phyloP scores from a whole-genome alignment of 2,888 invertebrate genomes.

The Chrysomela aeneicollis region DNA sequence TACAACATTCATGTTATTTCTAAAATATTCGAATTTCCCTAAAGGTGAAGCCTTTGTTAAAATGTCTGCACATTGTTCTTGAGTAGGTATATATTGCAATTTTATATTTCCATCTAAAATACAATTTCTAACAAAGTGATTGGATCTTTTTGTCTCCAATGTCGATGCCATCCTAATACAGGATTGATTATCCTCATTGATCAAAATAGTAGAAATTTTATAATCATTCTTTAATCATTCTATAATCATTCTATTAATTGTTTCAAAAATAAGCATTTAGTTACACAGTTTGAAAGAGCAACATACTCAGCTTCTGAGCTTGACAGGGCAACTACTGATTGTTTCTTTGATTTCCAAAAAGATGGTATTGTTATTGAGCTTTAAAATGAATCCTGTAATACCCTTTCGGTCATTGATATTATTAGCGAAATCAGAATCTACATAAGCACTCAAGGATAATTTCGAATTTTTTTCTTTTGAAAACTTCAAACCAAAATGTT shows the following conservation, averaged over 20 bases:
- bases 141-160: conserved; percentile 14
- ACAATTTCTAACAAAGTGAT: conserved; percentile 13
- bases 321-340: conserved; percentile 6
- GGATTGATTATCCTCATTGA: conserved; percentile 10
- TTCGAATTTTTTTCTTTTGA: conserved; percentile 17
- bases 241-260: neutral
- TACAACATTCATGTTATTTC: too few relatives aligned
- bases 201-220: neutral
- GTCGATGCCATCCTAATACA: conserved; percentile 8
- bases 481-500: conserved; percentile 33
- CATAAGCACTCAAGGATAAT: conserved; percentile 19
- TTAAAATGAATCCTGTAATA: conserved; percentile 7
- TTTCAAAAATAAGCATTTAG: conserved; percentile 9
- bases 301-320: conserved; percentile 11
- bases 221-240: too few relatives aligned
- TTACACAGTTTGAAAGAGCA: conserved; percentile 8
- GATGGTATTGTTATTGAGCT: conserved; percentile 9
- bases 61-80: conserved; percentile 10
- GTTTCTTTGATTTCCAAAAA: too few relatives aligned
- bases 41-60: neutral
- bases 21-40: conserved; percentile 6
- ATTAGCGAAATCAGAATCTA: conserved; percentile 20
- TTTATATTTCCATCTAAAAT: neutral
- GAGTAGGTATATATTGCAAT: conserved; percentile 1
- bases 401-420: conserved; percentile 18